Conservation (phyloP, 2,797 vertebrate genomes). For the Acridotheres tristis region DNA sequence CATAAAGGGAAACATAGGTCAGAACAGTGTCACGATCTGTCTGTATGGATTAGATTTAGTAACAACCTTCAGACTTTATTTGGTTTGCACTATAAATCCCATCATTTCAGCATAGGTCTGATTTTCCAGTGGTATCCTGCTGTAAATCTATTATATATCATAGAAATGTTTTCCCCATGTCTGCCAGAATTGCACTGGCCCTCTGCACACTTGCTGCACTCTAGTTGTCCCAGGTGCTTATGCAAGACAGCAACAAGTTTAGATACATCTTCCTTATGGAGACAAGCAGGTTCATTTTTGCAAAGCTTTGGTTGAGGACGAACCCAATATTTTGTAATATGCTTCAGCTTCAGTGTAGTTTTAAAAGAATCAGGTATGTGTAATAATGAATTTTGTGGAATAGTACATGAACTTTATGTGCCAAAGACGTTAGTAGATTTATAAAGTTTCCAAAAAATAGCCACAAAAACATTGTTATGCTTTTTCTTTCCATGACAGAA, state of each 20-base stretch:
- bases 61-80: neutral
- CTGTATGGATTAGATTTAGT: neutral
- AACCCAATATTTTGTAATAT: neutral
- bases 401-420: neutral
- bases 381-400: neutral
- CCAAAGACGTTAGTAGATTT: neutral
- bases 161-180: neutral
- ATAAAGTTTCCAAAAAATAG: neutral
- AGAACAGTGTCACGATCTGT: neutral
- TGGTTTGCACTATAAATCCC: neutral
- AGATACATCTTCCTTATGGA: neutral
- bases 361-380: neutral
- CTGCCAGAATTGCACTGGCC: neutral
- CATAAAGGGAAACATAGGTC: neutral
- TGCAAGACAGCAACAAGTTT: neutral
- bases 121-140: neutral
- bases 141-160: neutral
- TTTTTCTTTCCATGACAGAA: constrained; percentile 4
- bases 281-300: neutral
- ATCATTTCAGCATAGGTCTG: neutral
- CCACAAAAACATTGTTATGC: neutral
- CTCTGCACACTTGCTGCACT: neutral
- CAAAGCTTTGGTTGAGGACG: neutral
- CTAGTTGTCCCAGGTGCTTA: neutral
- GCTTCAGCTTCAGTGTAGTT: neutral